Conservation (phyloP, 2,113 vertebrate genomes). For the Steatornis caripensis region DNA sequence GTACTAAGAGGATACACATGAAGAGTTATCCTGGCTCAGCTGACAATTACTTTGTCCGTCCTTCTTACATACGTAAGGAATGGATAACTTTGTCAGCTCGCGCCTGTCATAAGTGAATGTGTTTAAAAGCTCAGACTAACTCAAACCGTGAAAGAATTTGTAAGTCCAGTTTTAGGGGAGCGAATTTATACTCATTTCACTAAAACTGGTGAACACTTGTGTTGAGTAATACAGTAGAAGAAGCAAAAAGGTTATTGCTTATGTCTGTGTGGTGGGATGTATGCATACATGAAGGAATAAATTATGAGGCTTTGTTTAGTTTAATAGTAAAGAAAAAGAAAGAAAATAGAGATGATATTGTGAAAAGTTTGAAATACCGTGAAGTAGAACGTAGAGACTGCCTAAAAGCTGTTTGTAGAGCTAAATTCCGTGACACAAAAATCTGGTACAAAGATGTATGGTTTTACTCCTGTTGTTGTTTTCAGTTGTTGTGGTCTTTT, state of each 20-base stretch:
- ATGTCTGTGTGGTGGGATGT: not conserved
- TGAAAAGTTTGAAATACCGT: not conserved
- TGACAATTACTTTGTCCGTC: not conserved
- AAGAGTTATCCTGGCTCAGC: not conserved
- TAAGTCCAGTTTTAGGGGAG: not conserved
- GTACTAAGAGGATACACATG: not conserved
- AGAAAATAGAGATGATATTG: not conserved
- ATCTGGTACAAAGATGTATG: not conserved
- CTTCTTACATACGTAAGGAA: not conserved
- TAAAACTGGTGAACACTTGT: not conserved
- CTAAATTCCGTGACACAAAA: not conserved
- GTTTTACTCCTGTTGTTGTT: not conserved
- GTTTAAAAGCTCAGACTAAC: not conserved
- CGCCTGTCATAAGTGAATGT: not conserved
- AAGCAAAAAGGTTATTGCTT: not conserved
- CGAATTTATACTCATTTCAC: not conserved
- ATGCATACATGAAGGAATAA: not conserved
- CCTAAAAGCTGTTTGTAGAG: not conserved
- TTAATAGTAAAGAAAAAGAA: not conserved
- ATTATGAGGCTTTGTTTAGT: not conserved
- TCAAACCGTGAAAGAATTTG: not conserved
- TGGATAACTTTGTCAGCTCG: not conserved
- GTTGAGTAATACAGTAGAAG: not conserved
- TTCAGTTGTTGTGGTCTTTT: not conserved
- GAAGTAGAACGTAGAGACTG: not conserved